Conservation (phyloP, 2,797 vertebrate genomes). For the Dipus sagitta region DNA sequence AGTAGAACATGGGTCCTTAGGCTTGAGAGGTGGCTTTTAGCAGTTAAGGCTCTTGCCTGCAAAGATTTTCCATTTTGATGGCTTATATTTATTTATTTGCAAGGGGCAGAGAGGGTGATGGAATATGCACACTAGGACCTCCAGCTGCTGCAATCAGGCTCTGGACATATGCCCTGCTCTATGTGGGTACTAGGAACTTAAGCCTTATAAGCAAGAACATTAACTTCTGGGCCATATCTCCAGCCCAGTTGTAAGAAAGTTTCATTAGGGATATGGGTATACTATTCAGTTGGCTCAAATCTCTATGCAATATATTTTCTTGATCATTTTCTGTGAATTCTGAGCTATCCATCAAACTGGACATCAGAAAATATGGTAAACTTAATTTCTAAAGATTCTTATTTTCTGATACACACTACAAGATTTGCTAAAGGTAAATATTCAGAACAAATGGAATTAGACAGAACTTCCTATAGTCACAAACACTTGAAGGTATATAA, state of each 20-base stretch:
- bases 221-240: too few species aligned
- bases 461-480: background rate
- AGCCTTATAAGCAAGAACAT: too few species aligned
- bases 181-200: too few species aligned
- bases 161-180: too few species aligned
- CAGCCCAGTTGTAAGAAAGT: background rate
- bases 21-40: too few species aligned
- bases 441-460: background rate
- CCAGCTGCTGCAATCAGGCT: too few species aligned
- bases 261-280: background rate
- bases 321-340: background rate
- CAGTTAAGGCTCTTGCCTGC: too few species aligned
- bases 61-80: too few species aligned
- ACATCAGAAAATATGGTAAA: background rate
- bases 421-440: background rate
- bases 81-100: too few species aligned
- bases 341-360: background rate
- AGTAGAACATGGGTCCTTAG: too few species aligned
- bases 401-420: background rate
- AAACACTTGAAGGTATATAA: background rate
- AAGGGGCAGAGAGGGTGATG: too few species aligned
- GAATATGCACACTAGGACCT: too few species aligned
- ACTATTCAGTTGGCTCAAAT: background rate
- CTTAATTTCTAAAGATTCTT: background rate
- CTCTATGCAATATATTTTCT: background rate